phyloP scores from a whole-genome alignment of 2,113 vertebrate genomes.

The Oryzias woworae region DNA sequence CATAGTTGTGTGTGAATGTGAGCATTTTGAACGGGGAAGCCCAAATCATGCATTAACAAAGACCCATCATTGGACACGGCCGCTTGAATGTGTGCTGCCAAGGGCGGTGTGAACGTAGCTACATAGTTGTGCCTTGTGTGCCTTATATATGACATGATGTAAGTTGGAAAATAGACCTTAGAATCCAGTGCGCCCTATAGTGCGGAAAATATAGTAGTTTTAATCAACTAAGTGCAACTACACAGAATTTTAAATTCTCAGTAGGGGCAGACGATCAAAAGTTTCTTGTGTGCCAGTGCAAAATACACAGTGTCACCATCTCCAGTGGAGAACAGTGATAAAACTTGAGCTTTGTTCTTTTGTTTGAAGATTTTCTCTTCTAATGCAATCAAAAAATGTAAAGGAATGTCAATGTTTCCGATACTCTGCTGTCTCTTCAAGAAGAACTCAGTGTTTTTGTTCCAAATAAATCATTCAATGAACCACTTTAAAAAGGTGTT shows the following conservation, averaged over 20 bases:
- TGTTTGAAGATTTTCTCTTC: constrained; percentile 20
- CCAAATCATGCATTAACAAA: no score
- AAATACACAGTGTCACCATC: constrained; percentile 41
- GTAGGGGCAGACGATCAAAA: constrained; percentile 35
- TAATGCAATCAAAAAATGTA: constrained; percentile 34
- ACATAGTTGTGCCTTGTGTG: no score
- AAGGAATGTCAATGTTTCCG: constrained; percentile 55
- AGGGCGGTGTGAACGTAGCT: no score
- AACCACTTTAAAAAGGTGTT: background rate
- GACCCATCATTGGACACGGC: no score
- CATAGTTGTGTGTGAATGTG: no score
- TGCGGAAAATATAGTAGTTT: no score
- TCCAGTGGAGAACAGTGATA: constrained; percentile 48
- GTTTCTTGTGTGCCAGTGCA: constrained; percentile 32
- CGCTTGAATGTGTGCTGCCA: no score
- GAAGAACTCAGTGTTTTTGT: constrained; percentile 22
- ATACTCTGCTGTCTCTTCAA: constrained; percentile 3
- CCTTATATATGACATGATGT: no score
- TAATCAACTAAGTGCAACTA: constrained; percentile 6
- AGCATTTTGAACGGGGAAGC: no score
- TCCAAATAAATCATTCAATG: background rate
- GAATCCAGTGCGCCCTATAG: no score
- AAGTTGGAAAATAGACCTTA: no score
- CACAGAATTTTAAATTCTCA: constrained; percentile 21
- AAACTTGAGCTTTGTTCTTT: constrained; percentile 35